phyloP scores from a whole-genome alignment of 2,888 invertebrate genomes.

The Oxycera nigricornis region DNA sequence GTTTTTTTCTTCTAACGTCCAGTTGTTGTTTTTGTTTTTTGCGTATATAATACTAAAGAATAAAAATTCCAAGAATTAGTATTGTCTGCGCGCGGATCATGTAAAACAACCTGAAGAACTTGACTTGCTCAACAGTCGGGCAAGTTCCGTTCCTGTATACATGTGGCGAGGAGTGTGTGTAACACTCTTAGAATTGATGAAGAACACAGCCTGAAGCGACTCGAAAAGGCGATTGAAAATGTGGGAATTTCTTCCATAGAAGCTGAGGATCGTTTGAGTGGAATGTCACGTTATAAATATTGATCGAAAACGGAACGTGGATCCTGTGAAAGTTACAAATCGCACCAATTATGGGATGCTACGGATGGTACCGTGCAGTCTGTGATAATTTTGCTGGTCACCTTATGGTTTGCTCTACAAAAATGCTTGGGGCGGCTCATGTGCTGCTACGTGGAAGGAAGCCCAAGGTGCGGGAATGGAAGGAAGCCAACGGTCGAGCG shows the following conservation, averaged over 20 bases:
- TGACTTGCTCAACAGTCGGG: background rate
- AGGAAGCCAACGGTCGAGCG: no score
- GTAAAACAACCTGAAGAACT: slow-evolving; percentile 1
- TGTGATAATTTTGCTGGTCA: background rate
- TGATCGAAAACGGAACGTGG: background rate
- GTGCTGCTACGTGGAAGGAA: no score
- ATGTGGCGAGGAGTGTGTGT: background rate
- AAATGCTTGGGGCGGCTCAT: no score
- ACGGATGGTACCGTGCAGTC: background rate
- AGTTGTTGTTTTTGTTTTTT: background rate
- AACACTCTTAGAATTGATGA: slow-evolving; percentile 1
- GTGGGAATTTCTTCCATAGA: slow-evolving; percentile 20
- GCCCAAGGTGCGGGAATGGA: no score
- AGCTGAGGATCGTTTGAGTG: background rate
- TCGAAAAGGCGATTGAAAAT: slow-evolving; percentile 4
- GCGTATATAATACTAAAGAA: no score
- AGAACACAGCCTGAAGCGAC: background rate
- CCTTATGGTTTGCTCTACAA: no score
- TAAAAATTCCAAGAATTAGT: background rate
- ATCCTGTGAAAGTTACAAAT: slow-evolving; percentile 18
- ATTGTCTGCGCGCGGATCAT: slow-evolving; percentile 18
- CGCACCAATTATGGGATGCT: background rate
- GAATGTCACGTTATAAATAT: slow-evolving; percentile 2
- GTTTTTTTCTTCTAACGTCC: background rate
- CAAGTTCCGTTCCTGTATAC: background rate